These are phyloP conservation scores for Bacillus rossius DNA, from an alignment of 1,140 invertebrate species.

Conservation along the genomic window DNA sequence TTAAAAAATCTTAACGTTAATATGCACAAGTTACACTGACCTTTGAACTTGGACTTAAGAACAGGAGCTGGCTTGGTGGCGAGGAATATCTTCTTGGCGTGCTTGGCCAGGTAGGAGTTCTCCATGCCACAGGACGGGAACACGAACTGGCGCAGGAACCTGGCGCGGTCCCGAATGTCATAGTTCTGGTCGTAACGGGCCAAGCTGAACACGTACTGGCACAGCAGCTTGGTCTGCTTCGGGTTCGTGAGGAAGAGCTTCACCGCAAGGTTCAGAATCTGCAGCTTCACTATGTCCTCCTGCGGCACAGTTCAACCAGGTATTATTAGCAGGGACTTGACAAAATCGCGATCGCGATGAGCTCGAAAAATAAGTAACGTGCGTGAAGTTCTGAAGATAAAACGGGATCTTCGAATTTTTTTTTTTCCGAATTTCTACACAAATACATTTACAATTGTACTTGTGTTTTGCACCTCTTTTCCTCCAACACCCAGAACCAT, in stretches of 20 bases:
- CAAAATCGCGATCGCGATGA: neutral
- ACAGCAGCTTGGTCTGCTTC: slow-evolving; percentile 78
- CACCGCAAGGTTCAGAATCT: slow-evolving; percentile 91
- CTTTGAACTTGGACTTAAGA: slow-evolving; percentile 61
- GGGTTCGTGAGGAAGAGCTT: slow-evolving; percentile 90
- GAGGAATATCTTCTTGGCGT: slow-evolving; percentile 83
- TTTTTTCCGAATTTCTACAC: too few relatives aligned
- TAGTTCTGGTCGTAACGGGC: slow-evolving; percentile 98
- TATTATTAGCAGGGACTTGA: neutral
- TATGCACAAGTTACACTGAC: too few relatives aligned
- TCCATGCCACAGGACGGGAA: slow-evolving; percentile 50
- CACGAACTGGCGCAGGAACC: slow-evolving; percentile 80
- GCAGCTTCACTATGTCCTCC: slow-evolving; percentile 94
- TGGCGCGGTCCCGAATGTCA: slow-evolving; percentile 91
- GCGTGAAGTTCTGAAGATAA: too few relatives aligned
- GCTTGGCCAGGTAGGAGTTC: slow-evolving; percentile 53
- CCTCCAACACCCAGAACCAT: too few relatives aligned
- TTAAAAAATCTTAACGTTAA: too few relatives aligned
- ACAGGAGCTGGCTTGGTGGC: slow-evolving; percentile 90
- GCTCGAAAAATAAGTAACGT: neutral
- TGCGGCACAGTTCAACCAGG: slow-evolving; percentile 37
- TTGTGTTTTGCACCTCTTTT: too few relatives aligned
- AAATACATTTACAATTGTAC: too few relatives aligned
- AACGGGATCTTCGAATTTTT: too few relatives aligned
- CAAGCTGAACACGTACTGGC: slow-evolving; percentile 93